These are phyloP conservation scores for Oscarella lobularis DNA, from an alignment of 37 sponge, comb jelly and placozoan genomes.

Conservation along the genomic window DNA sequence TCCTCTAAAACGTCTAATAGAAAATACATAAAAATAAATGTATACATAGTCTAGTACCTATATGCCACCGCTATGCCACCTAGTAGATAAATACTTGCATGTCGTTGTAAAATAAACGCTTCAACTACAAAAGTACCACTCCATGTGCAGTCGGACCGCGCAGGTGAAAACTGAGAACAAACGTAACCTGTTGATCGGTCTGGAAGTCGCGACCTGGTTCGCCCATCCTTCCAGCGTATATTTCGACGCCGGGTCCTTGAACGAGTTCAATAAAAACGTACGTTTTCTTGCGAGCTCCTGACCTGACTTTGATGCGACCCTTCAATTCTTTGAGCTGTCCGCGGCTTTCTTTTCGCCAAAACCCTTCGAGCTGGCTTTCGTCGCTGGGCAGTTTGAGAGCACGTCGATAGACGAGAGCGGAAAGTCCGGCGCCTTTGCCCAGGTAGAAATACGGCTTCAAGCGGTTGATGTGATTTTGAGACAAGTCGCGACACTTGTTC, in stretches of 20 bases:
- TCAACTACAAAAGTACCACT: no score
- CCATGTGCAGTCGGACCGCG: background rate
- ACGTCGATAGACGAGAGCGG: background rate
- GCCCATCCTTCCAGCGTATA: background rate
- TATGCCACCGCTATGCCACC: no score
- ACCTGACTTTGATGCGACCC: background rate
- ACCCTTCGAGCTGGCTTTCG: no score
- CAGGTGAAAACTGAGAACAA: background rate
- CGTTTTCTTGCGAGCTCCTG: background rate
- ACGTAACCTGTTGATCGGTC: background rate
- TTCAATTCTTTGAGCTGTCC: background rate
- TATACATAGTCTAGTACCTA: no score
- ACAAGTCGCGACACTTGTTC: background rate
- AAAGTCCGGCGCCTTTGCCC: background rate
- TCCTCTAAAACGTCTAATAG: no score
- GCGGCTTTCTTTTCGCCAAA: background rate
- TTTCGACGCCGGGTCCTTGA: background rate
- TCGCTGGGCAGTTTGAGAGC: background rate
- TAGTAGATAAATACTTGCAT: no score
- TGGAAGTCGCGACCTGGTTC: background rate
- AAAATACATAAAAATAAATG: no score
- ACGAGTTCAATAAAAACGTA: background rate
- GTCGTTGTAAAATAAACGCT: no score
- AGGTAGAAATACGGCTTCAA: background rate
- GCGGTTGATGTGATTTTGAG: background rate